Evolutionary conservation across 23 tunicate genomes (phyloP).

Genomic region (Styela plicata): DNA sequence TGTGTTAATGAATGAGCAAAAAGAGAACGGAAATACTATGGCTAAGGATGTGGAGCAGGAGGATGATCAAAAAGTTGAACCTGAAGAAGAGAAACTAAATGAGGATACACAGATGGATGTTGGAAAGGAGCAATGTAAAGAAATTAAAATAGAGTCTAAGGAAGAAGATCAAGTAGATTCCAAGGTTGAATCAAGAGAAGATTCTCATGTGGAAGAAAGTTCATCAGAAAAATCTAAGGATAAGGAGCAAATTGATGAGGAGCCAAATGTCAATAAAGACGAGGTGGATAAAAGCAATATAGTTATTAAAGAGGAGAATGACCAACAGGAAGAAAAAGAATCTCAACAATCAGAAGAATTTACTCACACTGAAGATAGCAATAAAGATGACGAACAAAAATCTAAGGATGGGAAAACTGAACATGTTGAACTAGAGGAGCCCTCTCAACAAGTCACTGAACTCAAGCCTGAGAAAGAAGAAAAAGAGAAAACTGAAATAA

Average conservation of each 20-base stretch:
- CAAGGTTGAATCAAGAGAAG: no score
- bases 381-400: background rate
- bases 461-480: no score
- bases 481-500: no score
- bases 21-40: background rate
- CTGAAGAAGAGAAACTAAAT: background rate
- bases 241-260: no score
- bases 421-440: background rate
- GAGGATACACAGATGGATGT: background rate
- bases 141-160: no score
- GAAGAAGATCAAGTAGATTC: no score
- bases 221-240: no score
- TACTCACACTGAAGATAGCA: background rate
- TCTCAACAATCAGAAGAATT: background rate
- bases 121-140: background rate
- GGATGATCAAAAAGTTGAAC: background rate
- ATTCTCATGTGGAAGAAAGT: no score
- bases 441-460: no score
- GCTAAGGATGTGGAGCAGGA: background rate
- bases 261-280: no score
- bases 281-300: no score
- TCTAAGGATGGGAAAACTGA: background rate
- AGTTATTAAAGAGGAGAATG: no score
- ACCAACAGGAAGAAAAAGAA: background rate
- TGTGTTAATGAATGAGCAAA: background rate